Conservation (phyloP, 2,888 invertebrate species). For the Lacanobia oleracea region DNA sequence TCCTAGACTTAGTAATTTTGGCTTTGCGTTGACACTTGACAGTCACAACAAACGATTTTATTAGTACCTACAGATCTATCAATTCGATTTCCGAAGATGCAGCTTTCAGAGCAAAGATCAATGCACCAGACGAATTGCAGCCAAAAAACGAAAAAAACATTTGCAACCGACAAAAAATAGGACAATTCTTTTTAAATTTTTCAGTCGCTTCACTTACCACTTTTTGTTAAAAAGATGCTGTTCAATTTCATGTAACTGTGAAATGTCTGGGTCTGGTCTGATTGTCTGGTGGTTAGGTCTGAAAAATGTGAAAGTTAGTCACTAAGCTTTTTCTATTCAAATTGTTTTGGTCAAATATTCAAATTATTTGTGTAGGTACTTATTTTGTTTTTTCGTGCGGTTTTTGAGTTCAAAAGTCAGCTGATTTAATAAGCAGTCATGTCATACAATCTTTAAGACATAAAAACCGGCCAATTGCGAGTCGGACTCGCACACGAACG, state of each 20-base stretch:
- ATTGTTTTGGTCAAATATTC: constrained; percentile 29
- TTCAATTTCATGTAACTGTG: constrained; percentile 51
- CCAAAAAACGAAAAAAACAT: constrained; percentile 25
- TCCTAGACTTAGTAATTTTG: too few relatives aligned
- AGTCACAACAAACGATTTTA: neutral
- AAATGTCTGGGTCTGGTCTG: constrained; percentile 27
- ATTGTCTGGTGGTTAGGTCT: constrained; percentile 22
- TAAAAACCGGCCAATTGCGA: too few relatives aligned
- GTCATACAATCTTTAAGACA: neutral
- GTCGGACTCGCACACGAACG: too few relatives aligned
- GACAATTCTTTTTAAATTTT: constrained; percentile 41
- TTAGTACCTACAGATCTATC: neutral
- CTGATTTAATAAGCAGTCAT: too few relatives aligned
- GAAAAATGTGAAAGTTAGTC: constrained; percentile 45
- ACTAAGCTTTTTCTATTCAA: constrained; percentile 5
- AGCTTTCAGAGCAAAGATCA: constrained; percentile 46
- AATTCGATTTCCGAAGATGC: neutral
- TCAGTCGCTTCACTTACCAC: constrained; percentile 2
- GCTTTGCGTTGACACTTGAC: too few relatives aligned
- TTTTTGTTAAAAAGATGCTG: constrained; percentile 20
- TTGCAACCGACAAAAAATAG: constrained; percentile 37
- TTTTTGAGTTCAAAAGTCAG: constrained; percentile 1
- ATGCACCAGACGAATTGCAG: constrained; percentile 57
- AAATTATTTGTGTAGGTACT: neutral
- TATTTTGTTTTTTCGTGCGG: neutral